Percentiles rank a stretch among this genome's conserved stretches.
Evolutionary conservation across 2,113 vertebrate genomes (phyloP).

Genomic region (Ariopsis seemanni): DNA sequence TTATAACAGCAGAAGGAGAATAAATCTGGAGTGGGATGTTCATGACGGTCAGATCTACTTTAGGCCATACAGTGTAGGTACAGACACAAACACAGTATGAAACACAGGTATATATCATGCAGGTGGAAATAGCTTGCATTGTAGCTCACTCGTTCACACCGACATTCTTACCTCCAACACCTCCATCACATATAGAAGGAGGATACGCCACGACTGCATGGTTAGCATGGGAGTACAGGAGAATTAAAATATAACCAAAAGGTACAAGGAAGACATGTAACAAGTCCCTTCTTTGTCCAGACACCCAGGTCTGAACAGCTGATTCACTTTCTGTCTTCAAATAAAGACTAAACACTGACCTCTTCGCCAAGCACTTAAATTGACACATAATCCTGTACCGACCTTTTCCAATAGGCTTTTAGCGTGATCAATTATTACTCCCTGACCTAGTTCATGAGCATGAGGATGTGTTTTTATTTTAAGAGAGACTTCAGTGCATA

Average conservation of each 20-base stretch:
- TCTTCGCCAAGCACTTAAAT: neutral
- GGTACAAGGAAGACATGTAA: neutral
- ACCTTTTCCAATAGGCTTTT: neutral
- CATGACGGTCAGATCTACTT: neutral
- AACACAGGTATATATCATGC: constrained; percentile 7
- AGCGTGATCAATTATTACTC: neutral
- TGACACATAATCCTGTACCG: neutral
- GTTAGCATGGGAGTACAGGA: constrained; percentile 20
- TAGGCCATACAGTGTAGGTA: neutral
- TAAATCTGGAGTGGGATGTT: neutral
- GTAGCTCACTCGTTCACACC: constrained; percentile 42
- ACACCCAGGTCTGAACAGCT: neutral
- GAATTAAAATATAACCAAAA: neutral
- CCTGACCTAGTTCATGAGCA: neutral
- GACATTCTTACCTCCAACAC: constrained; percentile 71
- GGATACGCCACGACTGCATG: constrained; percentile 74
- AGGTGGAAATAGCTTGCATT: constrained; percentile 23
- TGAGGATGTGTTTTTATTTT: neutral
- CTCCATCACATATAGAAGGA: constrained; percentile 72
- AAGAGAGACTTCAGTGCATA: neutral
- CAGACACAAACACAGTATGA: neutral
- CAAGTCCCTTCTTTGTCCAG: neutral
- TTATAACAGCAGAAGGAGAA: neutral
- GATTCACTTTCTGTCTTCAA: neutral
- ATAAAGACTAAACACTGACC: neutral